These are phyloP conservation scores for Rhysida immarginata DNA, from an alignment of 1,140 invertebrate species.

Conservation along the genomic window DNA sequence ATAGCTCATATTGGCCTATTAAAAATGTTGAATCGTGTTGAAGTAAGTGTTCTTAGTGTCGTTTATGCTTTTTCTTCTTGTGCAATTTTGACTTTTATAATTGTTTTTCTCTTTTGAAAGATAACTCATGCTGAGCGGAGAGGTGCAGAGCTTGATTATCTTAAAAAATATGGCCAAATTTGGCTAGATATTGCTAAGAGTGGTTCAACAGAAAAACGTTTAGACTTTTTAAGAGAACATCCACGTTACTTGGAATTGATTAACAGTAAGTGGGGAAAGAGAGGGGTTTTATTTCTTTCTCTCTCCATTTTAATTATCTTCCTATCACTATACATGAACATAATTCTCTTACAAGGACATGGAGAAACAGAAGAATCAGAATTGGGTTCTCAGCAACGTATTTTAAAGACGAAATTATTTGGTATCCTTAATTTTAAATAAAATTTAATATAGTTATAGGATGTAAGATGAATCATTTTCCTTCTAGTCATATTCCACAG, in stretches of 20 bases:
- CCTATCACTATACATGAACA: too few relatives aligned
- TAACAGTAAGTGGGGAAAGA: conserved; percentile 33
- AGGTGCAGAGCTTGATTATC: conserved; percentile 75
- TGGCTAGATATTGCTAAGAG: conserved; percentile 45
- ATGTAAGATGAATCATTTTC: too few relatives aligned
- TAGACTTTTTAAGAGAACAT: conserved; percentile 49
- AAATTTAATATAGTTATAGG: too few relatives aligned
- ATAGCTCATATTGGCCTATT: conserved; percentile 52
- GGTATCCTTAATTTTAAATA: conserved; percentile 29
- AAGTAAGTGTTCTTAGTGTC: conserved; percentile 21
- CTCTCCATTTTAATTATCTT: too few relatives aligned
- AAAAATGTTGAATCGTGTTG: conserved; percentile 24
- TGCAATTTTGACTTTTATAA: too few relatives aligned
- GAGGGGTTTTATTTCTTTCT: conserved; percentile 4
- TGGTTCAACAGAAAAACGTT: conserved; percentile 18
- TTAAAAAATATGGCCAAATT: conserved; percentile 56
- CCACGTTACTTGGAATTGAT: conserved; percentile 49
- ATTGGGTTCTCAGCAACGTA: conserved; percentile 40
- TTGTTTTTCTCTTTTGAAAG: too few relatives aligned
- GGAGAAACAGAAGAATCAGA: conserved; percentile 59
- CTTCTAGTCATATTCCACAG: too few relatives aligned
- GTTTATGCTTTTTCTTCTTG: neutral
- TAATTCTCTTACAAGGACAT: too few relatives aligned
- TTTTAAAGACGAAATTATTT: conserved; percentile 47
- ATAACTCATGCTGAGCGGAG: conserved; percentile 48